Percentiles rank a stretch among this genome's conserved stretches.
phyloP scores from a whole-genome alignment of 1,140 invertebrate genomes.

The Anoplophora glabripennis region DNA sequence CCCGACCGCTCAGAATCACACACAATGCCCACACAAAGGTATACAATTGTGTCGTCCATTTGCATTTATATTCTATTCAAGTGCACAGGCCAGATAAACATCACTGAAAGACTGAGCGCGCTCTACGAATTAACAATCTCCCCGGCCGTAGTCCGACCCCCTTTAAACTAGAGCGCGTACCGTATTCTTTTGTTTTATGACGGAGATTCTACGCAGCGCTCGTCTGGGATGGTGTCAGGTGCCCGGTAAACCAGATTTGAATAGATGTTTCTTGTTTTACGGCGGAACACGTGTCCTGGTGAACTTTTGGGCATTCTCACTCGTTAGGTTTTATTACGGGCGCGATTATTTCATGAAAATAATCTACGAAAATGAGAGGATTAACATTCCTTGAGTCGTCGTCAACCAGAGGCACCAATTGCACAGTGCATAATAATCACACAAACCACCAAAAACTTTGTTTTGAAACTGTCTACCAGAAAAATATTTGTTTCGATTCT shows the following conservation, averaged over 20 bases:
- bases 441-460: too few species aligned
- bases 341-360: not conserved
- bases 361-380: too few species aligned
- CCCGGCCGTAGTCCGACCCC: conserved; percentile 15
- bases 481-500: too few species aligned
- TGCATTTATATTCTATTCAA: conserved; percentile 45
- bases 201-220: too few species aligned
- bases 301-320: conserved; percentile 24
- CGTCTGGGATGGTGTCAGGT: too few species aligned
- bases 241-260: conserved; percentile 29
- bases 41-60: conserved; percentile 45
- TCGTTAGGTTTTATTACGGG: conserved; percentile 24
- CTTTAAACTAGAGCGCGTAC: not conserved
- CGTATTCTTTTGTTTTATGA: too few species aligned
- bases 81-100: conserved; percentile 38
- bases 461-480: too few species aligned
- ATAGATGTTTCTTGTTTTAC: conserved; percentile 32
- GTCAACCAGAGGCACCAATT: too few species aligned
- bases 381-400: too few species aligned
- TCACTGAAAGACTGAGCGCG: conserved; percentile 33
- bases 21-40: conserved; percentile 42
- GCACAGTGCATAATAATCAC: too few species aligned
- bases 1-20: conserved; percentile 38
- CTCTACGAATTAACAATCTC: conserved; percentile 36
- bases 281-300: conserved; percentile 29